phyloP scores from a whole-genome alignment of 2,113 vertebrate species.

The Callorhinus ursinus region DNA sequence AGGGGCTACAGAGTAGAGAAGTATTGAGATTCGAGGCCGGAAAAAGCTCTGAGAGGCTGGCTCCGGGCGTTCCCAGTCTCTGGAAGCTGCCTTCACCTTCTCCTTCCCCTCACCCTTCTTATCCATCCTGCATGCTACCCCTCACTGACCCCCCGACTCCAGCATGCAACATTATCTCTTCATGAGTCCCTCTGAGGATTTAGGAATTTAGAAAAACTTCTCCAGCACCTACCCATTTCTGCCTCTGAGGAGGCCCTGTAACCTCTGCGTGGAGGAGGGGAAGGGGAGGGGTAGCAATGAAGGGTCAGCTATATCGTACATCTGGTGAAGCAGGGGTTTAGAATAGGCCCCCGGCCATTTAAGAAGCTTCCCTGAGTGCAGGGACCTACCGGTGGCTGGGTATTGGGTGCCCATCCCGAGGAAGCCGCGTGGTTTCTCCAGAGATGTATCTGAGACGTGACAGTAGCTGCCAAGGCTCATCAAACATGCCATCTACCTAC shows the following conservation, averaged over 20 bases:
- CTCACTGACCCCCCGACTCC: background rate
- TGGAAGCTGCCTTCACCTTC: background rate
- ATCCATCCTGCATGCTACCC: background rate
- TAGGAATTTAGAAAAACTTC: slow-evolving; percentile 9
- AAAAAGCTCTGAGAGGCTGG: background rate
- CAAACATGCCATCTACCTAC: slow-evolving; percentile 68
- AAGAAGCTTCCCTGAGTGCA: slow-evolving; percentile 16
- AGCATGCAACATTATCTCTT: background rate
- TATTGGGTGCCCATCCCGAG: background rate
- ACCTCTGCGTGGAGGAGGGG: background rate
- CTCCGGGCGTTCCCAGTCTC: background rate
- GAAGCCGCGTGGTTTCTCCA: slow-evolving; percentile 3
- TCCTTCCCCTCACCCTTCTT: background rate
- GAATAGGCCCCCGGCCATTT: background rate
- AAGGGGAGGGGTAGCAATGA: background rate
- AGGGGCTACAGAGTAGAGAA: background rate
- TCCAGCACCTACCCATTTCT: background rate
- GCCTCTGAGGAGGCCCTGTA: background rate
- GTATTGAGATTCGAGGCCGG: background rate
- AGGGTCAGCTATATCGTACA: background rate
- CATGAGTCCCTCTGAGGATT: background rate
- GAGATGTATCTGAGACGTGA: slow-evolving; percentile 60
- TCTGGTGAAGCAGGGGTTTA: background rate
- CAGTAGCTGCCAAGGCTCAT: slow-evolving; percentile 69
- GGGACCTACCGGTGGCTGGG: background rate